These are phyloP conservation scores for Lysandra coridon DNA, from an alignment of 2,888 invertebrate species.

Conservation along the genomic window DNA sequence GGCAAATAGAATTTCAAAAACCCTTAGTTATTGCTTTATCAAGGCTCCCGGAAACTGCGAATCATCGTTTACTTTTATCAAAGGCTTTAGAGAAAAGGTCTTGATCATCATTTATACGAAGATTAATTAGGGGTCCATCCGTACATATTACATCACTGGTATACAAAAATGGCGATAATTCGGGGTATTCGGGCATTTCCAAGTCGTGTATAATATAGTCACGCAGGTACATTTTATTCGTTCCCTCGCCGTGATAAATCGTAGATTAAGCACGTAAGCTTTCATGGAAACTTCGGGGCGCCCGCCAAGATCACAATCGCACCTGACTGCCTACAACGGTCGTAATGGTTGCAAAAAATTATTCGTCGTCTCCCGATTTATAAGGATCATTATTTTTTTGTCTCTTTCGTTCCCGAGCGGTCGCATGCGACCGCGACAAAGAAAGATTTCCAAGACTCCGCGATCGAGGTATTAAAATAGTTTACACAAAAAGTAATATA, in stretches of 20 bases:
- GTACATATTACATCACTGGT: neutral
- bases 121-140: conserved; percentile 1
- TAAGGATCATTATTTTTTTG: neutral
- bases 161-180: conserved; percentile 4
- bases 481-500: no score
- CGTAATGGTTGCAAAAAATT: conserved; percentile 5
- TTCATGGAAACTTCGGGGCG: conserved; percentile 18
- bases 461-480: no score
- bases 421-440: no score
- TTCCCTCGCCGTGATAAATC: conserved; percentile 25
- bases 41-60: neutral
- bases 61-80: neutral
- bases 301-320: conserved; percentile 29
- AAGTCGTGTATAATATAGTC: neutral
- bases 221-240: conserved; percentile 28
- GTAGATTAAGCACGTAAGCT: conserved; percentile 31
- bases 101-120: neutral
- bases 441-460: no score
- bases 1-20: no score
- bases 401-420: no score
- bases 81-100: neutral
- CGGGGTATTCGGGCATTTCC: neutral
- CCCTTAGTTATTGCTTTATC: no score
- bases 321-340: neutral
- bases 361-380: neutral